Evolutionary conservation across 2,797 vertebrate genomes (phyloP), one percentile per base, ranked within the genome.

Genomic region (Smutsia temminckii): DNA sequence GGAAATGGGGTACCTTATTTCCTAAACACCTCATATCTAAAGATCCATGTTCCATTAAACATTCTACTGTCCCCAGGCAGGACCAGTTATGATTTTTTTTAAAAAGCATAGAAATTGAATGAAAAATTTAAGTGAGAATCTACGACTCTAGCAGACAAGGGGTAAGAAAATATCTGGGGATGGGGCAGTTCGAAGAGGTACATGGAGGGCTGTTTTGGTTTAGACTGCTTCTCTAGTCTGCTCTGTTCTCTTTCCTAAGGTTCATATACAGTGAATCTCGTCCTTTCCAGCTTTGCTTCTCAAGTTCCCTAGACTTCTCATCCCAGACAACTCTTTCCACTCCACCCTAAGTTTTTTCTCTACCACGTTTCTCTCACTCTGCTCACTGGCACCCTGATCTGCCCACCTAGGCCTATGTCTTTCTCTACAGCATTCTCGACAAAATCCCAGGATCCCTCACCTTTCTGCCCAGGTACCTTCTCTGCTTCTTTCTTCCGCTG

Each of bases 271-370:
- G 7, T 40, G 32, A 61, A 27, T 86, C 55, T 63, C 51, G 78
- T 40, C 72, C 57, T 85, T 85, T 25, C 16, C 46, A 88, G 42
- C 5, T 46, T 72, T 77, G 40, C 27, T 71, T 32, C 53, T 84
- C 72, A 42, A 86, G 77, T 79, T 84, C 57, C 79, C 64, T 49
- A n/a, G 14, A 79, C 53, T 91, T 83, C 55, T 79, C n/a, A 75
- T 8, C 34, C 40, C 49, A 59, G 46, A 74, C 18, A 51, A 27
- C 42, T 55, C 90, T 94, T 95, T 55, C 68, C 77, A 27, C 69
- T 89, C 89, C 63, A 61, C 14, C 20, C 84, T 42, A 93, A 95
- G 59, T 81, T 95, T 93, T 79, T 84, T 80, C 74, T 63, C 68
- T 29, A 46, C 32, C 46, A 21, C 57, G 7, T 66, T 66, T 72